Conservation (phyloP, 2,888 invertebrate genomes). For the Sarcophaga carnaria region DNA sequence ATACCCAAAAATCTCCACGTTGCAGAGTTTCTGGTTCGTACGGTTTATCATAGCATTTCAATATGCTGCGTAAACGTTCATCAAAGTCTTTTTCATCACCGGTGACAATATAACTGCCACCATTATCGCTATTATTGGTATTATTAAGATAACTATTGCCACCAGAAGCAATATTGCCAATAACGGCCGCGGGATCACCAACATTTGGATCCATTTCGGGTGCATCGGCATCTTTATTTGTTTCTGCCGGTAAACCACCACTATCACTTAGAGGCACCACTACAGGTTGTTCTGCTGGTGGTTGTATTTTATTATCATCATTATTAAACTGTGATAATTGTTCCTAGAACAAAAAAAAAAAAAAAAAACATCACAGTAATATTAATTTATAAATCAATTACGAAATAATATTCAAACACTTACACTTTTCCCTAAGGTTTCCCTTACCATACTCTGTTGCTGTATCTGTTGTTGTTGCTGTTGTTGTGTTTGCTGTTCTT, state of each 20-base stretch:
- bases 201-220: conserved; percentile 70
- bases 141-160: conserved; percentile 74
- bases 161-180: conserved; percentile 74
- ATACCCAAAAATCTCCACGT: conserved; percentile 93
- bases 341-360: conserved; percentile 68
- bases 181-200: conserved; percentile 71
- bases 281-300: conserved; percentile 60
- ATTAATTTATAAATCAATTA: too few relatives aligned
- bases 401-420: conserved; percentile 28
- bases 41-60: conserved; percentile 86
- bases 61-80: conserved; percentile 79
- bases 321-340: conserved; percentile 53
- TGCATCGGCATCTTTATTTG: conserved; percentile 61
- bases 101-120: conserved; percentile 75
- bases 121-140: conserved; percentile 76
- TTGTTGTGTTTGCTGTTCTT: conserved; percentile 78
- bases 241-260: conserved; percentile 32
- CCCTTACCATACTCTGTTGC: conserved; percentile 68
- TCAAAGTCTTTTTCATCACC: conserved; percentile 81
- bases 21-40: conserved; percentile 85
- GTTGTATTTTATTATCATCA: conserved; percentile 73
- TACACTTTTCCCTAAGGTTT: conserved; percentile 72
- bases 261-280: conserved; percentile 70
- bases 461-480: conserved; percentile 67
- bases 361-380: too few relatives aligned